Conservation (phyloP, 2,113 vertebrate genomes). For the Vanacampus margaritifer region DNA sequence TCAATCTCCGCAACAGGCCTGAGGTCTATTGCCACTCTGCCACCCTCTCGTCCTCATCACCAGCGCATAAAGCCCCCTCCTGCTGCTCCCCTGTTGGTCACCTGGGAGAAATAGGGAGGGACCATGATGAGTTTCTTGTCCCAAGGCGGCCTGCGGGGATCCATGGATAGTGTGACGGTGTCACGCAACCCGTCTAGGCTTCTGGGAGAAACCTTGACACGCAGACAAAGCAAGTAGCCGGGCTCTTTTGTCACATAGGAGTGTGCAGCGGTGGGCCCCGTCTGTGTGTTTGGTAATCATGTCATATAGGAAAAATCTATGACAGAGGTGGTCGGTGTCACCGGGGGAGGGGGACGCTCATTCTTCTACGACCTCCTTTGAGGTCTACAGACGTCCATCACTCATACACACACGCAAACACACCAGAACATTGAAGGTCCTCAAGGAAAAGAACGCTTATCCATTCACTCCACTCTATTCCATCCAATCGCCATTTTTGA, state of each 20-base stretch:
- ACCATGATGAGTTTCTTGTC: slow-evolving; percentile 56
- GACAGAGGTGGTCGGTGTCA: slow-evolving; percentile 49
- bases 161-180: slow-evolving; percentile 51
- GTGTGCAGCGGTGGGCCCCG: slow-evolving; percentile 20
- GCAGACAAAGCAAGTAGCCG: slow-evolving; percentile 41
- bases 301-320: slow-evolving; percentile 58
- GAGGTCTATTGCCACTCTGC: slow-evolving; percentile 37
- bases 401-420: slow-evolving; percentile 20
- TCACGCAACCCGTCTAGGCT: slow-evolving; percentile 48
- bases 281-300: slow-evolving; percentile 46
- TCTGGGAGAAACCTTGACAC: slow-evolving; percentile 51
- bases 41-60: slow-evolving; percentile 31
- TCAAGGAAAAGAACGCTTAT: slow-evolving; percentile 38
- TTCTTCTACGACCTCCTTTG: slow-evolving; percentile 41
- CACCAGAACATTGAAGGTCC: slow-evolving; percentile 31
- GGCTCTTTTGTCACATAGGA: slow-evolving; percentile 38
- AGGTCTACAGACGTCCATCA: slow-evolving; percentile 34
- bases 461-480: slow-evolving; percentile 28
- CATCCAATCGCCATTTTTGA: slow-evolving; percentile 39
- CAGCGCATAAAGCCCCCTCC: slow-evolving; percentile 16
- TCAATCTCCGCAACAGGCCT: slow-evolving; percentile 46
- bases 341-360: slow-evolving; percentile 35
- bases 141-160: slow-evolving; percentile 47
- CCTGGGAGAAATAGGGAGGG: slow-evolving; percentile 38
- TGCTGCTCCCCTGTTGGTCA: slow-evolving; percentile 35